Evolutionary conservation across 2,888 invertebrate species (phyloP), one percentile per base, ranked within the genome.

Genomic region (Brenthis daphne): DNA sequence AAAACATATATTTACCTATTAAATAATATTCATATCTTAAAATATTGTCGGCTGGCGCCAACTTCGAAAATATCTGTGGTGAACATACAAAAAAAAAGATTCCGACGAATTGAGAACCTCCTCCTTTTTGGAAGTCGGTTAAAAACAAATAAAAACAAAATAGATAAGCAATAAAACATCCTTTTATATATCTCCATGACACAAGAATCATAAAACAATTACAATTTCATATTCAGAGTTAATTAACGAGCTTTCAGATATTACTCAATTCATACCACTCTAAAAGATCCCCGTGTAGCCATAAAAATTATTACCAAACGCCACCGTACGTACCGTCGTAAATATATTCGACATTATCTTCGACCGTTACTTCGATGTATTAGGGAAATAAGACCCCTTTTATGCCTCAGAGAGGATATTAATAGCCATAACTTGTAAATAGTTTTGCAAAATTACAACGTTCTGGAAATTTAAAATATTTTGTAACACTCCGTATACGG

Each of bases 381-480:
- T 87, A 83, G 81, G 85, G 84, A 85, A 86, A 87, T 87, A 85
- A 81, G 83, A 82, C 78, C 77, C 77, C 76, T 86, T 87, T 87
- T 86, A 88, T 84, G 82, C 79, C 74, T 69, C 73, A 78, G 72
- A 75, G 74, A 81, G 83, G 82, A 84, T 85, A 83, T 87, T 81
- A 82, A 83, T 75, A 76, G 81, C 80, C 78, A 82, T 85, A 83
- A 82, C 77, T 77, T 73, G 68, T 72, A 74, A 75, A 73, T 70
- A 74, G 74, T 75, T 72, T 69, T 69, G 67, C 64, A 43, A 68
- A 71, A 70, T 73, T 72, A 67, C 69, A 24, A 20, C 37, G 37
- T 43, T 43, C 37, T 43, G 37, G 37, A 43, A 43, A 43, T 43
- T 43, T 43, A 11, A 43, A 43, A 43, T 43, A 43, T 43, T 43